phyloP scores from a whole-genome alignment of 2,113 vertebrate species.

The Hippocampus zosterae region DNA sequence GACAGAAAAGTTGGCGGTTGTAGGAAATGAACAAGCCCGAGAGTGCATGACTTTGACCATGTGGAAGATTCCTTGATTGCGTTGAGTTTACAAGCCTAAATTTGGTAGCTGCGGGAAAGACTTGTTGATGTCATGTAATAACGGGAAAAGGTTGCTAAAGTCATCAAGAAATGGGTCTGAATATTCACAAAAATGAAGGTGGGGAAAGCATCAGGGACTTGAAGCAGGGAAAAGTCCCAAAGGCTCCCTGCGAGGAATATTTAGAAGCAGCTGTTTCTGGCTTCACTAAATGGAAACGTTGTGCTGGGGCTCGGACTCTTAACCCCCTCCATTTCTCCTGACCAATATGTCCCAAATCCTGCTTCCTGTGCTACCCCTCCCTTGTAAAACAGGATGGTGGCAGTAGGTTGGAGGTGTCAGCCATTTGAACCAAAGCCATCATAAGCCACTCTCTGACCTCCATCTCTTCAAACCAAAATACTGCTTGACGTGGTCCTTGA shows the following conservation, averaged over 20 bases:
- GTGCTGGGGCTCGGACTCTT: constrained; percentile 42
- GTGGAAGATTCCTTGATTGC: neutral
- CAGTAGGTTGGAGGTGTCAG: constrained; percentile 10
- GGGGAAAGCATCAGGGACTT: constrained; percentile 1
- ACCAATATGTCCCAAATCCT: constrained; percentile 21
- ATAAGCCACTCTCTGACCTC: constrained; percentile 30
- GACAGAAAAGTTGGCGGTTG: constrained; percentile 10
- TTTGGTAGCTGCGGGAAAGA: neutral
- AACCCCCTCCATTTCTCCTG: constrained; percentile 15
- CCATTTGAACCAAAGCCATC: constrained; percentile 43
- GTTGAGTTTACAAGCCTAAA: constrained; percentile 17
- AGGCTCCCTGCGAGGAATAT: constrained; percentile 50
- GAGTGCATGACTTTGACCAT: neutral
- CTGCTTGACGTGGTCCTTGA: constrained; percentile 50
- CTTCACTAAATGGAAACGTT: constrained; percentile 67
- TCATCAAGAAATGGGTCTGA: neutral
- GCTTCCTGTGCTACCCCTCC: constrained; percentile 29
- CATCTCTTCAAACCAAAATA: constrained; percentile 38
- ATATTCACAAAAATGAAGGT: neutral
- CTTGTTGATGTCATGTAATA: neutral
- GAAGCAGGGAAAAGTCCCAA: constrained; percentile 32
- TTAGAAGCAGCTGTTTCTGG: constrained; percentile 66
- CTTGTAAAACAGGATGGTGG: constrained; percentile 6
- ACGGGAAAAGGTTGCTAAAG: constrained; percentile 1
- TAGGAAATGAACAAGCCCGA: constrained; percentile 3